Evolutionary conservation across 2,888 invertebrate species (phyloP).

Genomic region (Drymonia ruficornis): DNA sequence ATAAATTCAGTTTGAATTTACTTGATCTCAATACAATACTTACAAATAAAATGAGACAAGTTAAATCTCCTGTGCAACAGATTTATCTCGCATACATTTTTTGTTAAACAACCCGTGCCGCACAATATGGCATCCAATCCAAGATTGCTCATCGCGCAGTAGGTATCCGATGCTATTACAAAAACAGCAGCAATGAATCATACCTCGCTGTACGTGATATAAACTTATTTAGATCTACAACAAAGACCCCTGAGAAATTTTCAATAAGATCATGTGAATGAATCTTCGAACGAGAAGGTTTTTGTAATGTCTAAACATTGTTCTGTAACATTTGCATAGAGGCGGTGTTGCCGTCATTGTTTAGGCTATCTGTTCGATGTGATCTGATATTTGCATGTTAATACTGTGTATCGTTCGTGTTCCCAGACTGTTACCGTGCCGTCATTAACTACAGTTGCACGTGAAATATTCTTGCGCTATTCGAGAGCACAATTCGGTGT

Average conservation of each 20-base stretch:
- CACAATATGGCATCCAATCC: slow-evolving; percentile 28
- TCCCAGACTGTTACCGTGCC: slow-evolving; percentile 77
- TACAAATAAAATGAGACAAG: not conserved
- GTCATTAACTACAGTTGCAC: slow-evolving; percentile 79
- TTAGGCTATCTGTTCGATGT: slow-evolving; percentile 69
- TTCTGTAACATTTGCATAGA: slow-evolving; percentile 68
- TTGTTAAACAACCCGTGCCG: slow-evolving; percentile 13
- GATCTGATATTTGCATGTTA: slow-evolving; percentile 72
- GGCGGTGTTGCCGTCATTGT: slow-evolving; percentile 70
- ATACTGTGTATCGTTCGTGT: slow-evolving; percentile 67
- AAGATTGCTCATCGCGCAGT: slow-evolving; percentile 57
- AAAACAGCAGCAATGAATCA: slow-evolving; percentile 74
- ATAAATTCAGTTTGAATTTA: not conserved
- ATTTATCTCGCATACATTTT: not conserved
- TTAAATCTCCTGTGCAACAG: not conserved
- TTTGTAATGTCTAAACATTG: slow-evolving; percentile 56
- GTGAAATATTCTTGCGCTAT: slow-evolving; percentile 72
- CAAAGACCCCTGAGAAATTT: slow-evolving; percentile 60
- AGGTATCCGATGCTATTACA: slow-evolving; percentile 49
- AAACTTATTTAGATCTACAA: slow-evolving; percentile 47
- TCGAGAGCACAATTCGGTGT: slow-evolving; percentile 77
- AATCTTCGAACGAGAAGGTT: slow-evolving; percentile 48
- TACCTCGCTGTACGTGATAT: slow-evolving; percentile 55
- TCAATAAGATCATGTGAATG: slow-evolving; percentile 58
- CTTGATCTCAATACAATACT: not conserved